Base-by-base conservation (phyloP, 2,113 vertebrate species). In the Chlamydotis undulata region DNA sequence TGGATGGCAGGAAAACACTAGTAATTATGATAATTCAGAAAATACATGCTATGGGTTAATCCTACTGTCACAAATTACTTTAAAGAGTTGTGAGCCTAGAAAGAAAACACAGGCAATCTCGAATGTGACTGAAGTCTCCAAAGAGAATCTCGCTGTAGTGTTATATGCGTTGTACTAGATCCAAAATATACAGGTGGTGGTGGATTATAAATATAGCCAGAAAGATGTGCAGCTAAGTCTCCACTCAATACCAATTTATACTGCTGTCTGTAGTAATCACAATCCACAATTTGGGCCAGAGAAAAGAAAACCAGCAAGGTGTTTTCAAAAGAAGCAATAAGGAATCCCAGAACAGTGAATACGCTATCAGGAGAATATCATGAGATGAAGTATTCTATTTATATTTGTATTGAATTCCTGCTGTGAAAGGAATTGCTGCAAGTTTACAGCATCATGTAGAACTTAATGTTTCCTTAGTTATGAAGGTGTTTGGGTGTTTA, bases 121-220 rank as follows among this genome's bases (percentile, higher is more conserved):
- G 0, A 1, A 4, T 53, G 37, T 45, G 47, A 15, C 31, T 69
- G 73, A 43, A 94, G 4, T 9, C 55, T 64, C 33, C 33, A 14
- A 39, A 70, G n/a, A 53, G 68, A 33, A 33, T 37, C 67, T 53
- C 50, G 3, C 19, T 23, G 22, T 29, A 43, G 29, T n/a, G 16
- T 73, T 83, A 3, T 22, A 7, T 11, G 16, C 0, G 0, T 2
- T 28, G 45, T 33, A 9, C 22, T 13, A 12, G n/a, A 52, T 68
- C 52, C 84, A 79, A 35, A 78, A 33, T 3, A 7, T 16, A 29
- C 39, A 78, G 73, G 45, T 82, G 57, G 8, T 23, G 31, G 19
- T 69, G 31, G n/a, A 14, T 22, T 67, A 17, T 13, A 65, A 77
- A 76, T 7, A 19, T 4, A 78, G 39, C 6, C 53, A 45, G 56